These are phyloP conservation scores for Centrocercus urophasianus DNA, from an alignment of 2,113 vertebrate species.

Conservation along the genomic window DNA sequence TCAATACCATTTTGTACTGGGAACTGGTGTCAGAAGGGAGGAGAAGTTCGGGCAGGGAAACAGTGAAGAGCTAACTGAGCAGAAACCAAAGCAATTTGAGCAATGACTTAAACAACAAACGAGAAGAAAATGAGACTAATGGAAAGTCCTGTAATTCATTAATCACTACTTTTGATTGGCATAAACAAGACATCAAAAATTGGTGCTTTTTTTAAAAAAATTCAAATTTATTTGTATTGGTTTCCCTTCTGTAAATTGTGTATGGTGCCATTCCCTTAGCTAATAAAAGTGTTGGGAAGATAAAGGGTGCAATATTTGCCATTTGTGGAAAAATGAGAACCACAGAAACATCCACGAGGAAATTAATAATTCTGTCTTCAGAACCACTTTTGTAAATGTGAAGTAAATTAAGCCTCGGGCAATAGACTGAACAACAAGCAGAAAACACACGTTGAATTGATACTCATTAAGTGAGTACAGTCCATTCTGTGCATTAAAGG, in stretches of 20 bases:
- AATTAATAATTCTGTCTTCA: constrained; percentile 43
- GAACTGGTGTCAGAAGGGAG: not conserved
- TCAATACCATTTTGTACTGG: not conserved
- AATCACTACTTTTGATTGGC: not conserved
- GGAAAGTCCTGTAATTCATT: not conserved
- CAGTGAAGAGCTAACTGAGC: not conserved
- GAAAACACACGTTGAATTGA: not conserved
- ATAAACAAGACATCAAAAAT: not conserved
- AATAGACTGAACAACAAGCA: not conserved
- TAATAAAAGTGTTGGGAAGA: not conserved
- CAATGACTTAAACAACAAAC: not conserved
- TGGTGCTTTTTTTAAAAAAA: not conserved
- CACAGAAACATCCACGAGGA: not conserved
- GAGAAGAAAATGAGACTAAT: not conserved
- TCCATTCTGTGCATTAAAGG: not conserved
- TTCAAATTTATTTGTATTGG: not conserved
- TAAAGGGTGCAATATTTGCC: not conserved
- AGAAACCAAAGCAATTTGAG: not conserved
- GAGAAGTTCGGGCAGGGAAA: not conserved
- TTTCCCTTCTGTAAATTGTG: not conserved
- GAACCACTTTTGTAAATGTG: not conserved
- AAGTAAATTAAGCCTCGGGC: constrained; percentile 30
- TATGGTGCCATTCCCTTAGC: not conserved
- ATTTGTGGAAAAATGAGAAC: not conserved
- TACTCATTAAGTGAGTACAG: not conserved